Evolutionary conservation across 2,113 vertebrate genomes (phyloP), one percentile per base, ranked within the genome.

Genomic region (Pelobates fuscus): DNA sequence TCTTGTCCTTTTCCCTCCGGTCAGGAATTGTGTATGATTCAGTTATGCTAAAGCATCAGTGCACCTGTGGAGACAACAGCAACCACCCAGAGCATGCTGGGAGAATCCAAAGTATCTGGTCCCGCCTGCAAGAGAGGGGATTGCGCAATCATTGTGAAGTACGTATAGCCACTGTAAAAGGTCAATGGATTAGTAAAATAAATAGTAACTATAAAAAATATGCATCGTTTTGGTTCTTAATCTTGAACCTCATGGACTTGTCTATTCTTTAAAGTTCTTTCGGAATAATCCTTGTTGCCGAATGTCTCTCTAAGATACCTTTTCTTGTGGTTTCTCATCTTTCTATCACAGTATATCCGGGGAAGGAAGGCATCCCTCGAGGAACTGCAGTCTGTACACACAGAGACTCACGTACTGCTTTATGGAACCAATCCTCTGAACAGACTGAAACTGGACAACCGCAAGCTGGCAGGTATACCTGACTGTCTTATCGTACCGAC

Each of bases 41-140:
- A 0, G 91, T 93, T 76, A 97, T 98, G 95, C 90, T 95, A 80
- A 98, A 95, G 77, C 94, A 95, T 71, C 93, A 95, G n/a, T 97
- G 94, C 81, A 89, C 88, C 63, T 98, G 96, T 0, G 94, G 95
- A 0, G 93, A 98, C 85, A 94, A 92, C 88, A 95, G 93, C 84
- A 89, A 86, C 64, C 94, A 96, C 67, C 92, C 91, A 0, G 95
- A 97, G 82, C 93, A 96, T 0, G 90, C 94, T 0, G 93, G 92
- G 10, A 92, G 95, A 23, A 92, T 96, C 82, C 93, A 93, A 84
- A 95, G 93, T 86, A 94, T 98, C 87, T 97, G 94, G 94, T 95
- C 92, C 37, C 88, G 95, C 15, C 90, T 98, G 74, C 92, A 93
- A 66, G 94, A 98, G 78, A 83, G 92, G 12, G 94, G 95, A 0